Evolutionary conservation across 1,140 invertebrate species (phyloP).

Genomic region (Caenorhabditis briggsae): DNA sequence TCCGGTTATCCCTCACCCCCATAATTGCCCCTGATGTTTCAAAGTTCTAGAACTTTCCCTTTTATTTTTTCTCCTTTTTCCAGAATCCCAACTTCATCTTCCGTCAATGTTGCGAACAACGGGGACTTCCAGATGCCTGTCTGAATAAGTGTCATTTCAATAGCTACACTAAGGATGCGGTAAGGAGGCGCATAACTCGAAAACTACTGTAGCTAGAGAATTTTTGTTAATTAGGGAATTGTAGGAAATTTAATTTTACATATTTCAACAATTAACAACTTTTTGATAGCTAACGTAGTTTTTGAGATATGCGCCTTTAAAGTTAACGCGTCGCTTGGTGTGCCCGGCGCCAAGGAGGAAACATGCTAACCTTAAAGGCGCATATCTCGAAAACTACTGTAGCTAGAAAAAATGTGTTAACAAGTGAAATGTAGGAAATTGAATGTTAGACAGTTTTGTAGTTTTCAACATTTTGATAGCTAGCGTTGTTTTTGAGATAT

Average conservation of each 20-base stretch:
- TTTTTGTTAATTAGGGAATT: background rate
- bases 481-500: too few species aligned
- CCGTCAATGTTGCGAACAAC: constrained; percentile 54
- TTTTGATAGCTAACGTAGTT: background rate
- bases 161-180: constrained; percentile 47
- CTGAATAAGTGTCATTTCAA: constrained; percentile 58
- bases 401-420: too few species aligned
- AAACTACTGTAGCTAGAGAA: background rate
- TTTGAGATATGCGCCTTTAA: background rate
- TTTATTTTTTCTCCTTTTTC: background rate
- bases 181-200: background rate
- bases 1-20: background rate
- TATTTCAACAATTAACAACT: background rate
- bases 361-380: too few species aligned
- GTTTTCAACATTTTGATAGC: too few species aligned
- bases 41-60: background rate
- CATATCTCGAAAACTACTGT: too few species aligned
- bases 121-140: constrained; percentile 56
- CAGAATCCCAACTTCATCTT: constrained; percentile 59
- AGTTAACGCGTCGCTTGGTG: too few species aligned
- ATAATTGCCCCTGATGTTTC: constrained; percentile 50
- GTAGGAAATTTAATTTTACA: background rate
- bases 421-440: too few species aligned
- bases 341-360: too few species aligned
- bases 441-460: too few species aligned